Percentiles rank a stretch among this genome's conserved stretches.
Conservation (phyloP, 1,140 invertebrate genomes). For the Aphis craccivora region DNA sequence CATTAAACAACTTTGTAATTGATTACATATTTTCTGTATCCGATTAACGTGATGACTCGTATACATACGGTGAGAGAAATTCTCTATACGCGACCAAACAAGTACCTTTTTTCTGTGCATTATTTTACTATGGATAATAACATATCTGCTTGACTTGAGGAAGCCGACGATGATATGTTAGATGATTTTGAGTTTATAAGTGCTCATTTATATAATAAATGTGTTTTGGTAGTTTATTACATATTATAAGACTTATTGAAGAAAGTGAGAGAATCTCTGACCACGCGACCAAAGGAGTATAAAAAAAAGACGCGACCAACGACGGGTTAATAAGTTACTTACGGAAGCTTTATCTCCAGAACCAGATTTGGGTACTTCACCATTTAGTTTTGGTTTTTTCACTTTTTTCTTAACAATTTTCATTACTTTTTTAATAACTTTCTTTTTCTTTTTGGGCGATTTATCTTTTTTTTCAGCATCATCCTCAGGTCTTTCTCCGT, state of each 20-base stretch:
- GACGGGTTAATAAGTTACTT: slow-evolving; percentile 21
- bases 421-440: slow-evolving; percentile 43
- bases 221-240: slow-evolving; percentile 11
- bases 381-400: slow-evolving; percentile 51
- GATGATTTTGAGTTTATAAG: slow-evolving; percentile 22
- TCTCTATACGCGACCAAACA: background rate
- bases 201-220: slow-evolving; percentile 23
- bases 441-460: slow-evolving; percentile 43
- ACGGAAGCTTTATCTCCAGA: slow-evolving; percentile 35
- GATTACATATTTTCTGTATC: background rate
- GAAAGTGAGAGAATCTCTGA: slow-evolving; percentile 37
- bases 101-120: background rate
- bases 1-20: background rate
- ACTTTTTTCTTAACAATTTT: slow-evolving; percentile 58
- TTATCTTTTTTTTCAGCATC: slow-evolving; percentile 33
- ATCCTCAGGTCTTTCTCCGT: slow-evolving; percentile 15
- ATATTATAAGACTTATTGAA: background rate
- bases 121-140: background rate
- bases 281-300: slow-evolving; percentile 30
- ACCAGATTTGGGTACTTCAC: slow-evolving; percentile 25
- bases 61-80: background rate
- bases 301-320: slow-evolving; percentile 38
- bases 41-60: background rate
- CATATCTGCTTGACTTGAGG: slow-evolving; percentile 2
- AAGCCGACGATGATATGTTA: slow-evolving; percentile 15